Conservation (phyloP, 1,140 invertebrate genomes). For the Drosophila ercepeae region DNA sequence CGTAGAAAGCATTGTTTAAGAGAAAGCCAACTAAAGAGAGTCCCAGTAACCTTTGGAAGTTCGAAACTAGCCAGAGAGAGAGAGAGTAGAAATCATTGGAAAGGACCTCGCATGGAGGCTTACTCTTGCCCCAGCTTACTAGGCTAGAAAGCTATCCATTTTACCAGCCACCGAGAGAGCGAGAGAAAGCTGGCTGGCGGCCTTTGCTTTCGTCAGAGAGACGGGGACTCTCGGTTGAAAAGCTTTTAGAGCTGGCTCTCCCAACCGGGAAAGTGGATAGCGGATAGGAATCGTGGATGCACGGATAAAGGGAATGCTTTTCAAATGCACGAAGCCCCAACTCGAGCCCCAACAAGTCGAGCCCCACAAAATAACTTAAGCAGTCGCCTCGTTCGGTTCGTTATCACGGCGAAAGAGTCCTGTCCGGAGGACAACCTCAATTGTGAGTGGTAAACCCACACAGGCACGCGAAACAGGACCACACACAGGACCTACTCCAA, state of each 20-base stretch:
- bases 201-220: too few relatives aligned
- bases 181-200: constrained; percentile 18
- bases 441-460: constrained; percentile 19
- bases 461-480: constrained; percentile 12
- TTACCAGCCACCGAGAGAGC: constrained; percentile 4
- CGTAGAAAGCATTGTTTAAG: constrained; percentile 15
- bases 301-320: not conserved
- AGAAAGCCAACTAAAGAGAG: constrained; percentile 8
- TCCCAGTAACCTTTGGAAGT: constrained; percentile 6
- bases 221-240: constrained; percentile 34
- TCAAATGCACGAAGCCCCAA: not conserved
- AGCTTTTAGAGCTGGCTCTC: constrained; percentile 53
- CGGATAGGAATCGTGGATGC: not conserved
- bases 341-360: not conserved
- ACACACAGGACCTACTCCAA: constrained; percentile 18
- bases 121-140: constrained; percentile 53
- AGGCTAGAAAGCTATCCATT: constrained; percentile 46
- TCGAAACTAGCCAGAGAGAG: too few relatives aligned
- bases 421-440: constrained; percentile 61
- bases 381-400: constrained; percentile 81
- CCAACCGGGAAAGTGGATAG: not conserved
- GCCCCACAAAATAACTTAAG: constrained; percentile 59
- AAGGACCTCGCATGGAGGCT: constrained; percentile 18
- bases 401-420: constrained; percentile 52
- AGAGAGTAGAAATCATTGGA: constrained; percentile 51